Percentiles rank a stretch among this genome's conserved stretches.
Evolutionary conservation across 92 coral and sea anemone species (phyloP).

Genomic region (Blastomussa wellsi): DNA sequence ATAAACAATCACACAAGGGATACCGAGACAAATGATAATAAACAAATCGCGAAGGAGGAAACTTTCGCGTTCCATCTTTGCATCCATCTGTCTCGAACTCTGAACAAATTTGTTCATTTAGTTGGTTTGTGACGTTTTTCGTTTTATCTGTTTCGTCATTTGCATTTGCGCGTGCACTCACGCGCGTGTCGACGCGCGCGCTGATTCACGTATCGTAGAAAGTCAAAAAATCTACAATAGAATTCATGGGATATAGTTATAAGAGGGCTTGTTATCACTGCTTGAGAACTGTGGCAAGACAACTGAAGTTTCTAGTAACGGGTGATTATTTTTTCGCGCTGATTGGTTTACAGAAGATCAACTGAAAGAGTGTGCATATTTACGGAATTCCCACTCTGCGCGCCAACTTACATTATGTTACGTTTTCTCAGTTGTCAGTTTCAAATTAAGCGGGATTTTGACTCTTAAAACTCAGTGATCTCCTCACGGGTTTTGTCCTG

Average conservation of each 20-base stretch:
- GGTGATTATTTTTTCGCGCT: too few relatives aligned
- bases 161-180: not conserved
- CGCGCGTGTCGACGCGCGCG: not conserved
- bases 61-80: not conserved
- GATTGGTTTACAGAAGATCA: not conserved
- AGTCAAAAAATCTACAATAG: not conserved
- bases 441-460: not conserved
- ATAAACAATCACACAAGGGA: not conserved
- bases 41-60: not conserved
- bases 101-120: not conserved
- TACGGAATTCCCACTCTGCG: not conserved
- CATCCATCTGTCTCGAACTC: not conserved
- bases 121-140: not conserved
- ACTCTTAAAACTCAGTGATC: not conserved
- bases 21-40: not conserved
- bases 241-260: not conserved
- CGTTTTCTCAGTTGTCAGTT: not conserved
- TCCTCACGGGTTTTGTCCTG: not conserved
- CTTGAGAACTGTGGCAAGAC: not conserved
- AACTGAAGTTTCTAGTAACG: not conserved
- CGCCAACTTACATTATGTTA: too few relatives aligned
- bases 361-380: too few relatives aligned
- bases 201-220: not conserved
- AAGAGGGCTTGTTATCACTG: not conserved
- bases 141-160: not conserved